These are phyloP conservation scores for Hippocampus guttulatus DNA, from an alignment of 2,113 vertebrate species.

Conservation along the genomic window DNA sequence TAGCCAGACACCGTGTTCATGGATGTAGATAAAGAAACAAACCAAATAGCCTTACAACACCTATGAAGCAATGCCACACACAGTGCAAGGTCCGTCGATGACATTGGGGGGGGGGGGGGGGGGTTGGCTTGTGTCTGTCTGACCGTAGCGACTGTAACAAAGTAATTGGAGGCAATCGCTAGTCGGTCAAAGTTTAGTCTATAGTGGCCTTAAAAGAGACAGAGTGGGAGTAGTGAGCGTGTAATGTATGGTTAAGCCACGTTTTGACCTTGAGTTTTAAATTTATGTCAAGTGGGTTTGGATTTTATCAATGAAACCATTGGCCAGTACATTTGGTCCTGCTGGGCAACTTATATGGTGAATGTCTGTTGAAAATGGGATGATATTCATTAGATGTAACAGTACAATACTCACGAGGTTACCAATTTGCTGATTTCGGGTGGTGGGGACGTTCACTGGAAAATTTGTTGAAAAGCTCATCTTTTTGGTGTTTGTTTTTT, in stretches of 20 bases:
- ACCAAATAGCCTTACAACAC: conserved; percentile 4
- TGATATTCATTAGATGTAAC: background rate
- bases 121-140: background rate
- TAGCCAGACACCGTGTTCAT: conserved; percentile 17
- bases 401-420: background rate
- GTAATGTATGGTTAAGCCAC: conserved; percentile 8
- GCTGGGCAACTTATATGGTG: background rate
- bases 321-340: background rate
- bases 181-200: conserved; percentile 70
- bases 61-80: conserved; percentile 56
- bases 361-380: background rate
- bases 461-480: too few species aligned
- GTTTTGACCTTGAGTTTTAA: background rate
- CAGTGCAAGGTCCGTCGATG: conserved; percentile 48
- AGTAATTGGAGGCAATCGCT: conserved; percentile 66
- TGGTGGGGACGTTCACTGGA: too few species aligned
- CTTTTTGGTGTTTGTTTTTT: too few species aligned
- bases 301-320: background rate
- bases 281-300: background rate
- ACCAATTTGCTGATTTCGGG: background rate
- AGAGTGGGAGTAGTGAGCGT: conserved; percentile 61
- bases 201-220: conserved; percentile 58
- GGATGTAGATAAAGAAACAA: conserved; percentile 36
- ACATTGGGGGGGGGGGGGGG: conserved; percentile 39
- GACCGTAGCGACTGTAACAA: conserved; percentile 47